phyloP scores from a whole-genome alignment of 2,113 vertebrate species.

The Canis aureus region DNA sequence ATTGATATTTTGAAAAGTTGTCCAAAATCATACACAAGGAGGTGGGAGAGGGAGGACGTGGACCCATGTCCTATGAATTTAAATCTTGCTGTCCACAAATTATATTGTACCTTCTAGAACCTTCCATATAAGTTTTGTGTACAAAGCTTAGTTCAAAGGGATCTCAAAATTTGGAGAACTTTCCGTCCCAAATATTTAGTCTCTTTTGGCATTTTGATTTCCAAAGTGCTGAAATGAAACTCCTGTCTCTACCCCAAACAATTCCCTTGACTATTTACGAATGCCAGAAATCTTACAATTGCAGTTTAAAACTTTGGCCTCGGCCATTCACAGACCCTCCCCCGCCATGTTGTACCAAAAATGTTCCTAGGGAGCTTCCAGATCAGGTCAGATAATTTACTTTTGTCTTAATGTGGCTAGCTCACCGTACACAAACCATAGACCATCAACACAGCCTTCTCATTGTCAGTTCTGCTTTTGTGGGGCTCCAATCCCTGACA shows the following conservation, averaged over 20 bases:
- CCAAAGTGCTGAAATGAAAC: not conserved
- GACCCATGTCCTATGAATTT: not conserved
- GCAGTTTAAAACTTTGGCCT: not conserved
- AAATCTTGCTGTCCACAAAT: not conserved
- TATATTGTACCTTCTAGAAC: not conserved
- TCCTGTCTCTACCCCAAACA: not conserved
- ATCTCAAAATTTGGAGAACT: not conserved
- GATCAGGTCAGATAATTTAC: not conserved
- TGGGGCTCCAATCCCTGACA: accelerated
- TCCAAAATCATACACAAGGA: not conserved
- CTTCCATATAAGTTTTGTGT: not conserved
- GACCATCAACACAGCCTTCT: accelerated
- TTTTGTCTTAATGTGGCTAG: not conserved
- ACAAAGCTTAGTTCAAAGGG: not conserved
- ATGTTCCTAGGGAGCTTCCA: not conserved
- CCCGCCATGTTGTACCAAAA: not conserved
- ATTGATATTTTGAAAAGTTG: not conserved
- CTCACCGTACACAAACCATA: not conserved
- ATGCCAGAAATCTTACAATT: not conserved
- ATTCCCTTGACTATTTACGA: not conserved
- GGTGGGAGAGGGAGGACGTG: not conserved
- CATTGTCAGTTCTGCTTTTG: accelerated
- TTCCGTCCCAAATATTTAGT: not conserved
- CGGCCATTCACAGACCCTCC: not conserved
- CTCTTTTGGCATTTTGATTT: not conserved